Evolutionary conservation across 2,113 vertebrate genomes (phyloP).

Genomic region (Triplophysa rosa): DNA sequence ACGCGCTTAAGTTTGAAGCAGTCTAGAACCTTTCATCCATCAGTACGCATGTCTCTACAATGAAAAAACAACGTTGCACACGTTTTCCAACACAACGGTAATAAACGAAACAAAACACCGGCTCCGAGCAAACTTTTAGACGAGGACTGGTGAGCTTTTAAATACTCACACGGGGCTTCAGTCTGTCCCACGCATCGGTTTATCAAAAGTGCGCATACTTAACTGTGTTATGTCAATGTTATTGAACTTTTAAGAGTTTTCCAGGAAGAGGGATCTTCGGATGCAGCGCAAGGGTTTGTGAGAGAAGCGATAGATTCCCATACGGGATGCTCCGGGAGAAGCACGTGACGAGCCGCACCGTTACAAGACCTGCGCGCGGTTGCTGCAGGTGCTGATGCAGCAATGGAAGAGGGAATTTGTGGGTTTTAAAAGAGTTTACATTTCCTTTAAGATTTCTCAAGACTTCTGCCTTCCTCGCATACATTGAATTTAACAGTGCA

Average conservation of each 20-base stretch:
- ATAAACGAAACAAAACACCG: background rate
- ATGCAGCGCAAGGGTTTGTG: background rate
- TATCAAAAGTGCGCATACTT: background rate
- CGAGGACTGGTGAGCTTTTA: background rate
- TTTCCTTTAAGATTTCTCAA: too few relatives aligned
- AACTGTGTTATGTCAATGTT: background rate
- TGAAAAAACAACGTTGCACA: background rate
- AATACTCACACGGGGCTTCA: background rate
- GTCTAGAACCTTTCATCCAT: background rate
- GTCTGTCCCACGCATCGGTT: background rate
- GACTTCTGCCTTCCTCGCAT: too few relatives aligned
- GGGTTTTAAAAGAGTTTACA: too few relatives aligned
- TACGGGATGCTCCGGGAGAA: background rate
- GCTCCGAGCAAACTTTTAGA: constrained; percentile 11
- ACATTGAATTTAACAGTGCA: too few relatives aligned
- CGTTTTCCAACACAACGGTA: background rate
- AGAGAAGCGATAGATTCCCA: background rate
- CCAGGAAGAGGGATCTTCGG: background rate
- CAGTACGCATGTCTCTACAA: background rate
- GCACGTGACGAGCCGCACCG: constrained; percentile 9
- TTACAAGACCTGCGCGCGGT: too few relatives aligned
- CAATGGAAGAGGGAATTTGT: too few relatives aligned
- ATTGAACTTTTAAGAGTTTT: background rate
- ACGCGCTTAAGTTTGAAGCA: constrained; percentile 18
- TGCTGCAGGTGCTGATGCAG: too few relatives aligned